A percentile compares a stretch with the other conserved stretches of the same genome.
Conservation (phyloP, 37 sponge, comb jelly and placozoan genomes). For the Aplysina aerophoba region DNA sequence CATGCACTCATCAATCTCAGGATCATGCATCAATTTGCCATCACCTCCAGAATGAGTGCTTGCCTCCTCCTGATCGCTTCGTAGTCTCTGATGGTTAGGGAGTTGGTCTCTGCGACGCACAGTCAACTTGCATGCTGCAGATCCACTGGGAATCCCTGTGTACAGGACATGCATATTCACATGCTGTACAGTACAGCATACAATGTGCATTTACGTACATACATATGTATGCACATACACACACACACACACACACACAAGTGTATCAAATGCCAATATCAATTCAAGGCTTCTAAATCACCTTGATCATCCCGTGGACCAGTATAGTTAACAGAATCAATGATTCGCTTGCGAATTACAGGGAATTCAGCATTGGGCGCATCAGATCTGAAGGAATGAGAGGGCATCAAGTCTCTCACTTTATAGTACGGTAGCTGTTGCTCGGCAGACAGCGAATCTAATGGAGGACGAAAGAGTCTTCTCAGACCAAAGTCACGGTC, state of each 20-base stretch:
- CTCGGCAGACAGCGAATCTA: slow-evolving; percentile 27
- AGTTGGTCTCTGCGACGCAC: not conserved
- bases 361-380: slow-evolving; percentile 10
- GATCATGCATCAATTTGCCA: not conserved
- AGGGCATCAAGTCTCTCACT: slow-evolving; percentile 41
- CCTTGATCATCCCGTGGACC: no score
- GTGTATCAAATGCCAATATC: no score
- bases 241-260: no score
- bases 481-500: slow-evolving; percentile 35
- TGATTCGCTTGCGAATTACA: slow-evolving; percentile 22
- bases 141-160: not conserved
- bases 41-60: not conserved
- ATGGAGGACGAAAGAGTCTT: slow-evolving; percentile 43
- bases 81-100: not conserved
- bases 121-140: not conserved
- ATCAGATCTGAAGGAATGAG: slow-evolving; percentile 40
- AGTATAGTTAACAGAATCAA: slow-evolving; percentile 36
- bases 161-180: not conserved
- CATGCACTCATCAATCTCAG: slow-evolving; percentile 16
- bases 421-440: slow-evolving; percentile 33
- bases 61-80: no score
- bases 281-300: no score
- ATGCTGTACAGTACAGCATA: no score
- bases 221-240: no score
- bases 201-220: no score